Base-by-base conservation (phyloP, 2,797 vertebrate species). In the Takifugu rubripes region DNA sequence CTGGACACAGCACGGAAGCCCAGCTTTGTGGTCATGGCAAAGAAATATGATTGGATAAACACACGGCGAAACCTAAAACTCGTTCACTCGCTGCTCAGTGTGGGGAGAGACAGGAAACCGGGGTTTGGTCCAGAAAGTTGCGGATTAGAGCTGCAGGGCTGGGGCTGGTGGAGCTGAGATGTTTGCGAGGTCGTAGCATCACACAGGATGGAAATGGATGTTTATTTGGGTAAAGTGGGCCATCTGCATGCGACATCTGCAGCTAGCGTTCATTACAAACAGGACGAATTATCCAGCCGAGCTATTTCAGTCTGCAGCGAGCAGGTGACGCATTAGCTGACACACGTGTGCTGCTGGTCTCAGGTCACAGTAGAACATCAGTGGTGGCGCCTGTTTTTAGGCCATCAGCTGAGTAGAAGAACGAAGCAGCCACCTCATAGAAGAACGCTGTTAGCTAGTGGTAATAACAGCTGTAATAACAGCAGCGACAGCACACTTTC, bases 21-120 rank as follows among this genome's bases (percentile, higher is more conserved):
- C 61, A 44, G 70, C 69, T 62, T 29, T 85, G 86, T 36, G 83
- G 83, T 78, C 62, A 3, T 56, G 72, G 77, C 59, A 61, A 43
- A 33, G 66, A 70, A 70, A 62, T 11, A 61, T 84, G 83, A 84
- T 78, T 81, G 74, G 79, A 84, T 84, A 80, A 84, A 84, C 82
- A 82, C 25, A 80, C 54, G 10, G 59, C 43, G 6, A 61, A 79
- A 44, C 48, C 61, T 70, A 72, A 70, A 72, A 69, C 48, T 25
- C 5, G 54, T 59, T 73, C 69, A 26, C 65, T 59, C 62, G 45
- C 64, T 44, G 58, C 71, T 67, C 59, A 73, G 72, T 66, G 64
- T 66, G 74, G 74, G 21, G 49, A 66, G 54, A 77, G 70, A 54
- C 67, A 58, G 64, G 61, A 56, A 52, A 65, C 25, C 62, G 61